A percentile compares a stretch with the other conserved stretches of the same genome.
phyloP scores from a whole-genome alignment of 2,113 vertebrate species.

The Poeciliopsis occidentalis region DNA sequence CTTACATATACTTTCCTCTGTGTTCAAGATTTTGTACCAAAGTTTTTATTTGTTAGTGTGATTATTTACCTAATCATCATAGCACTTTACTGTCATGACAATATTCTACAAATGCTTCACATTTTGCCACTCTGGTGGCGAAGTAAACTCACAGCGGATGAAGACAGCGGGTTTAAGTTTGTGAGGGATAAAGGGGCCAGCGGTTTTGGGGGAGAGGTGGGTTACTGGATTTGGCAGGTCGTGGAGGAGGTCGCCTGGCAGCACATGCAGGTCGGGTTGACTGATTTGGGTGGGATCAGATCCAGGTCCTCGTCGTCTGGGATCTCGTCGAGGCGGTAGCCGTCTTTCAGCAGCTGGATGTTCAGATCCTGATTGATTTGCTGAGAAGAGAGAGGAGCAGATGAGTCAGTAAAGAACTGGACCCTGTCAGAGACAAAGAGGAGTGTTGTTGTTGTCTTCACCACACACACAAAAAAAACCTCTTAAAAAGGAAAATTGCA shows the following conservation, averaged over 20 bases:
- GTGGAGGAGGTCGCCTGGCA: slow-evolving; percentile 98
- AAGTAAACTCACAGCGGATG: slow-evolving; percentile 66
- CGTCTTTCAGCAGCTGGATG: slow-evolving; percentile 98
- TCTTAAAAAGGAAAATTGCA: no score
- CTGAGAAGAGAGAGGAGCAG: slow-evolving; percentile 76
- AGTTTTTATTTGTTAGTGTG: slow-evolving; percentile 47
- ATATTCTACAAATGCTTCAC: slow-evolving; percentile 60
- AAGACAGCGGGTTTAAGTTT: slow-evolving; percentile 48
- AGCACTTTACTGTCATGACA: slow-evolving; percentile 53
- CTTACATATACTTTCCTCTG: slow-evolving; percentile 58
- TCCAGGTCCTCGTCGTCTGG: slow-evolving; percentile 97
- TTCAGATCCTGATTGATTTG: slow-evolving; percentile 99
- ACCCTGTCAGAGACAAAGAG: not conserved
- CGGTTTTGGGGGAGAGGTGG: slow-evolving; percentile 3
- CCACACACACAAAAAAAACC: no score
- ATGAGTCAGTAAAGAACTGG: not conserved
- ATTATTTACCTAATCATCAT: slow-evolving; percentile 61
- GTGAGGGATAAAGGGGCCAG: slow-evolving; percentile 37
- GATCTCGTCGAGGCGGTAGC: slow-evolving; percentile 97
- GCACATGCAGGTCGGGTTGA: slow-evolving; percentile 99
- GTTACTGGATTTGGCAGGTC: slow-evolving; percentile 98
- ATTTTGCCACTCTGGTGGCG: slow-evolving; percentile 45
- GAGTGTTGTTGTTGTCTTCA: no score
- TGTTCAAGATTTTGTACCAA: slow-evolving; percentile 31
- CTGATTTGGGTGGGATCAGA: slow-evolving; percentile 95